Evolutionary conservation across 2,113 vertebrate genomes (phyloP), one percentile per base, ranked within the genome.

Genomic region (Ancistrus triradiatus): DNA sequence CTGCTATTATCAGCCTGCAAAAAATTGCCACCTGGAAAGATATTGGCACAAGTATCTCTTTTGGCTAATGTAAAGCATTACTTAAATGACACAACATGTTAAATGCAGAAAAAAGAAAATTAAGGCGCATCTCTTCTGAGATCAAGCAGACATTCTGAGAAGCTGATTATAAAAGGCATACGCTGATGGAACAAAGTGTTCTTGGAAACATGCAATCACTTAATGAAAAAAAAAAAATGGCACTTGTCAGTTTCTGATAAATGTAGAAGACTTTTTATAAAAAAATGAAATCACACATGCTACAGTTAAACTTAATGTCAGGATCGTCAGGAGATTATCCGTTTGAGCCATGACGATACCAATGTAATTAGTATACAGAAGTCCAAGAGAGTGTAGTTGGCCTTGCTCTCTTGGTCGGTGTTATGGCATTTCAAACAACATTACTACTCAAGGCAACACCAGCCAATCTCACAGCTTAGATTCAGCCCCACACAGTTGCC

Each of bases 91-190:
- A 69, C 19, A 42, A 52, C 31, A 17, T 51, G 6, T 28, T n/a
- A 6, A 6, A 14, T 14, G 6, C 27, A 31, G 3, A 31, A 3
- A 31, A 31, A 4, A 31, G 63, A 73, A 52, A 19, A 66, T 55
- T 74, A 75, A 80, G 78, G 76, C 46, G 40, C 48, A 42, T 50
- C 59, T 77, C 73, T 62, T 66, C 6, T 15, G 59, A 73, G 55
- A 76, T 22, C 2, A 67, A 60, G 43, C 60, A 69, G n/a, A 42
- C 21, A 1, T 21, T 65, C 76, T 75, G 37, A 67, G 51, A 42
- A 69, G 25, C 78, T 75, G 49, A 64, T 4, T 70, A 42, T 56
- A 64, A 44, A 53, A 46, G 25, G 7, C 53, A 3, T 31, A 7
- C 27, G 7, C 27, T 31, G 27, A n/a, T n/a, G n/a, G n/a, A n/a